Evolutionary conservation across 2,888 invertebrate genomes (phyloP), one percentile per base, ranked within the genome.

Genomic region (Chaetoderma sp.): DNA sequence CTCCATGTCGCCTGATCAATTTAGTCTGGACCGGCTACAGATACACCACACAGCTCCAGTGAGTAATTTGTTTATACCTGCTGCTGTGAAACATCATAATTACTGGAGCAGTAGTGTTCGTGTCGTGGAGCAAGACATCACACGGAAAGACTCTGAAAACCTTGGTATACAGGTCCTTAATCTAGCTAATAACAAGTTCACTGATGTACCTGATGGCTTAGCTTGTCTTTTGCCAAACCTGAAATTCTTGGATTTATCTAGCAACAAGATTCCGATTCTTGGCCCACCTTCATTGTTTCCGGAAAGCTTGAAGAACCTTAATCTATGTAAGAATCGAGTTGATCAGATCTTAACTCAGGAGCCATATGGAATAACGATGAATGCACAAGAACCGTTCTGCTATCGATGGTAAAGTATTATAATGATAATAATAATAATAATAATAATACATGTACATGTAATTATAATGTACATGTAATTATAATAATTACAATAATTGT

Each of bases 261-360:
- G 94, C 82, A 98, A 98, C 86, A 92, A 92, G 66, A 75, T 90
- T 30, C 82, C 76, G 30, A 79, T 83, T 60, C 93, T 96, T 91
- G 95, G 95, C 1, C 92, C 92, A 80, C 93, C 97, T 61, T 94
- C 94, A 13, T 93, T 93, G 59, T 96, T 95, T 86, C 98, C 98
- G 0, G 91, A 92, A 44, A 91, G 92, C 52, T 88, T 98, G 8
- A 94, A 96, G 67, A 95, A 96, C 83, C 87, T 99, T 45, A 98
- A 98, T 87, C 89, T 98, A 39, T 95, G 95, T 52, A 58, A 67
- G 16, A 79, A 67, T 36, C n/a, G 60, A 56, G 10, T 56, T 73
- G 23, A 60, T 55, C 10, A 52, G 94, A 95, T 84, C 98, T 97
- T 87, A 92, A 93, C 86, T 94, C 96, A 63, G 63, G 70, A 54